Percentiles rank a stretch among this genome's conserved stretches.
These are phyloP conservation scores for Leptinotarsa haldemani DNA, from an alignment of 2,888 invertebrate genomes.

Conservation along the genomic window DNA sequence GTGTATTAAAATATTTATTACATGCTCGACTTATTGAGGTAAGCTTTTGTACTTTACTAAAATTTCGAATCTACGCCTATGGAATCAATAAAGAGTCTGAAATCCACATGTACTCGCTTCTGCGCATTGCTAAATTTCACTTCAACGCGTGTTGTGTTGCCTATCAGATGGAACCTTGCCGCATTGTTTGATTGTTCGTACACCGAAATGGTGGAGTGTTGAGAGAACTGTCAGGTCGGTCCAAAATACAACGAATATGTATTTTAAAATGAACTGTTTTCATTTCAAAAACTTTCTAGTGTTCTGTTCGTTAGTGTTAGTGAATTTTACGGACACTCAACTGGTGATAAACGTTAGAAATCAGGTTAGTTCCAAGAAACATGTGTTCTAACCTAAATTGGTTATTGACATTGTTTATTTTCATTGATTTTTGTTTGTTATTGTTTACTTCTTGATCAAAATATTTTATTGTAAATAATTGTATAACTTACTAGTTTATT, in stretches of 20 bases:
- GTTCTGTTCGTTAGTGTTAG: constrained; percentile 50
- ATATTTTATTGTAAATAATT: no score
- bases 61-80: constrained; percentile 35
- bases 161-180: constrained; percentile 46
- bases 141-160: constrained; percentile 53
- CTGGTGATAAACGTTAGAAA: constrained; percentile 63
- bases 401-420: constrained; percentile 26
- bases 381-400: constrained; percentile 52
- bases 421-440: neutral
- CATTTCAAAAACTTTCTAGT: constrained; percentile 37
- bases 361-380: constrained; percentile 57
- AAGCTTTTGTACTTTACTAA: neutral
- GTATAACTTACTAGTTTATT: no score
- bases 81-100: constrained; percentile 43
- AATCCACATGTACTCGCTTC: constrained; percentile 42
- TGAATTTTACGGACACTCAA: constrained; percentile 55
- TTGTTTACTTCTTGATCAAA: no score
- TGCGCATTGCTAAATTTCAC: constrained; percentile 41
- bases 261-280: constrained; percentile 44
- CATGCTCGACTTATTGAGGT: no score
- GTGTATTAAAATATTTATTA: no score
- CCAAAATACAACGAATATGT: constrained; percentile 43
- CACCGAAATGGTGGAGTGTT: constrained; percentile 50
- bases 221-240: constrained; percentile 44
- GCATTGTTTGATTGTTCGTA: constrained; percentile 53